These are phyloP conservation scores for Plagiodera versicolora DNA, from an alignment of 2,888 invertebrate species.

Conservation along the genomic window DNA sequence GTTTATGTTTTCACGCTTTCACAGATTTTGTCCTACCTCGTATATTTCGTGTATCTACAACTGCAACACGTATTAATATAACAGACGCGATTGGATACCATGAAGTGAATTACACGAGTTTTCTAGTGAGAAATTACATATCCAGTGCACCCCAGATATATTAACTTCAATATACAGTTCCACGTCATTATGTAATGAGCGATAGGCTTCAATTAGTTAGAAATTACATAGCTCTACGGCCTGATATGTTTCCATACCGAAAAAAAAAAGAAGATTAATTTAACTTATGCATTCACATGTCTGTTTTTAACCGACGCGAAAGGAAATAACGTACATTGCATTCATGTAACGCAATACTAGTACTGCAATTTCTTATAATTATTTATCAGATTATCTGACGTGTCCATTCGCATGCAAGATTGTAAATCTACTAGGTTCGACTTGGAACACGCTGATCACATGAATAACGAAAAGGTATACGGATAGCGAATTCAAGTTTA, in stretches of 20 bases:
- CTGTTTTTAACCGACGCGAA: neutral
- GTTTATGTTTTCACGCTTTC: too few species aligned
- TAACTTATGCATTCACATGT: neutral
- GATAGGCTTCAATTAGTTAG: neutral
- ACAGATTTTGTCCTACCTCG: too few species aligned
- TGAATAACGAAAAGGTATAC: neutral
- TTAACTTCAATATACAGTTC: neutral
- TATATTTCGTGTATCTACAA: too few species aligned
- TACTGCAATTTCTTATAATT: slow-evolving; percentile 34
- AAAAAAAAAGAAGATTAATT: neutral
- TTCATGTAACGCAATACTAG: slow-evolving; percentile 27
- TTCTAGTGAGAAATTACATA: neutral
- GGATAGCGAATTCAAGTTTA: neutral
- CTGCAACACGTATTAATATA: too few species aligned
- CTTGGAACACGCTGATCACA: neutral
- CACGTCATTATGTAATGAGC: neutral
- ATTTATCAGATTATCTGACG: slow-evolving; percentile 32
- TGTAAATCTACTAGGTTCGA: slow-evolving; percentile 12
- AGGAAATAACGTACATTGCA: slow-evolving; percentile 15
- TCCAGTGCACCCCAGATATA: neutral
- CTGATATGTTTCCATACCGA: neutral
- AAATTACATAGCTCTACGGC: neutral
- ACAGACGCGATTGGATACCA: too few species aligned
- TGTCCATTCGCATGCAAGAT: slow-evolving; percentile 27
- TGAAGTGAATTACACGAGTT: too few species aligned